phyloP scores from a whole-genome alignment of 2,113 vertebrate species.

The Xenopus borealis region DNA sequence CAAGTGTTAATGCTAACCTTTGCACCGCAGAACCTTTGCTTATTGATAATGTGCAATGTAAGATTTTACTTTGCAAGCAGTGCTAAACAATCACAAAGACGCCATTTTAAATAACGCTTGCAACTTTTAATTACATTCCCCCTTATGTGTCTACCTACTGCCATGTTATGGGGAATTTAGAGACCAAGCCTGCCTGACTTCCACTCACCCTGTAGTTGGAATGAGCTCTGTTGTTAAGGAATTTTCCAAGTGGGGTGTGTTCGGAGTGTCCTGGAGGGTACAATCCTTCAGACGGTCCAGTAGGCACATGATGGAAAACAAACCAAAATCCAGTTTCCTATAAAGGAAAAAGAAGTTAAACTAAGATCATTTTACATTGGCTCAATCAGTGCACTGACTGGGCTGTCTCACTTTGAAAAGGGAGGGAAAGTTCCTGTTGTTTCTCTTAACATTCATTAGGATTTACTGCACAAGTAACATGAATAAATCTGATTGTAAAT shows the following conservation, averaged over 20 bases:
- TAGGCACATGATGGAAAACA: constrained; percentile 91
- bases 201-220: constrained; percentile 92
- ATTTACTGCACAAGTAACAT: background rate
- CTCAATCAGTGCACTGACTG: background rate
- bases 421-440: background rate
- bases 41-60: too few relatives aligned
- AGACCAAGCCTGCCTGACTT: background rate
- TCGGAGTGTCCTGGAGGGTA: constrained; percentile 88
- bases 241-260: constrained; percentile 85
- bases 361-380: constrained; percentile 6
- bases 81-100: too few relatives aligned
- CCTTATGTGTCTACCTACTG: too few relatives aligned
- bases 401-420: background rate
- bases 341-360: constrained; percentile 1
- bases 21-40: too few relatives aligned
- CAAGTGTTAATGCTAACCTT: too few relatives aligned
- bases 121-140: too few relatives aligned
- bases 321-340: constrained; percentile 98
- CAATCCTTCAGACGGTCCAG: constrained; percentile 85
- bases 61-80: too few relatives aligned
- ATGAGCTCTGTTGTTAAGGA: constrained; percentile 91
- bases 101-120: too few relatives aligned
- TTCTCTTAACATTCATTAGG: background rate
- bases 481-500: constrained; percentile 8
- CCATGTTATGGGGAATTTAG: too few relatives aligned